Percentiles rank a stretch among this genome's conserved stretches.
Conservation (phyloP, 2,888 invertebrate species). For the Formica aserva region DNA sequence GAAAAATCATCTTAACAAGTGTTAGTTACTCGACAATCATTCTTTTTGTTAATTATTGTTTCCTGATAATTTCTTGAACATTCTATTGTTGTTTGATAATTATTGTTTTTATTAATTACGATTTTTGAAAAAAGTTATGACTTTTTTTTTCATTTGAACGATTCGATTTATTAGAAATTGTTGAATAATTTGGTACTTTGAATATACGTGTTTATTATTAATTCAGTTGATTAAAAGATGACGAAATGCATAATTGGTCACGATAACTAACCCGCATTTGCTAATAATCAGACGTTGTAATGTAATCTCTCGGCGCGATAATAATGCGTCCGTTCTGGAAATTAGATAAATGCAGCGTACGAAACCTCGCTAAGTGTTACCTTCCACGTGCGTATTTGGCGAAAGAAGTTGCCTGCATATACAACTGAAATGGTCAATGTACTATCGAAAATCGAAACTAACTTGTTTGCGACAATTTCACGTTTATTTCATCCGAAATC, state of each 20-base stretch:
- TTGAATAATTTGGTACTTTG: neutral
- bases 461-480: slow-evolving; percentile 20
- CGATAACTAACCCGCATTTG: neutral
- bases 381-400: neutral
- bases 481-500: slow-evolving; percentile 17
- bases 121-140: neutral
- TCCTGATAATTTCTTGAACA: neutral
- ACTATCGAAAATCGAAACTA: neutral
- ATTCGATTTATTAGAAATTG: neutral
- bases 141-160: neutral
- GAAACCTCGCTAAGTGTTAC: neutral
- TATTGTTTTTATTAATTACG: neutral
- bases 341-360: slow-evolving; percentile 10
- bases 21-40: neutral
- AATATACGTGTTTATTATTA: neutral
- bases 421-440: neutral
- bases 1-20: neutral
- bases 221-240: neutral
- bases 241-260: neutral
- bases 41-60: neutral
- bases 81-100: neutral
- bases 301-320: slow-evolving; percentile 18
- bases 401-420: neutral
- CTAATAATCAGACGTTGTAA: neutral
- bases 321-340: slow-evolving; percentile 21